Conservation (phyloP, 2,113 vertebrate species). For the Sylvicapra grimmia region DNA sequence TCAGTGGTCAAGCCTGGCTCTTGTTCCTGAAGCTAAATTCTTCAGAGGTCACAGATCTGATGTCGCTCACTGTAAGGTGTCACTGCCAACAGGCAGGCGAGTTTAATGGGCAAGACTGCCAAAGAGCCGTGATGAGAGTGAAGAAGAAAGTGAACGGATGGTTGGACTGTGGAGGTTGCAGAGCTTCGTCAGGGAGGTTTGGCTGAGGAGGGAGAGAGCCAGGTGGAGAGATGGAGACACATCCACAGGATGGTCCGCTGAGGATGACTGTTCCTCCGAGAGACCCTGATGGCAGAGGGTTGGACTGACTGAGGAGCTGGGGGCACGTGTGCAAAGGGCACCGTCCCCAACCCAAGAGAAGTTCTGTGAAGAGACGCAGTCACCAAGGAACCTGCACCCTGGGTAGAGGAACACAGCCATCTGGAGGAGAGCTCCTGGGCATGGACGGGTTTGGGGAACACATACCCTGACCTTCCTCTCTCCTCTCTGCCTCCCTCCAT, state of each 20-base stretch:
- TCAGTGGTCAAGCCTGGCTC: background rate
- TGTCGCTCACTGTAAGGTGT: fast-evolving
- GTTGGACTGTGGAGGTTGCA: too few species aligned
- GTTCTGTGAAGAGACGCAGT: background rate
- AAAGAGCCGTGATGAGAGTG: fast-evolving
- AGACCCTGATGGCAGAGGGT: background rate
- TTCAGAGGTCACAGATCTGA: background rate
- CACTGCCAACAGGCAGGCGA: background rate
- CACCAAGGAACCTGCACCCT: background rate
- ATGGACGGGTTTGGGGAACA: fast-evolving
- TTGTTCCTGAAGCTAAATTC: background rate
- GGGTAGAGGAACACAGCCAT: background rate
- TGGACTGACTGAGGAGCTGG: background rate
- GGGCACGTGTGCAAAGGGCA: background rate
- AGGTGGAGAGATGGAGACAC: background rate
- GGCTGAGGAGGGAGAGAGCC: background rate
- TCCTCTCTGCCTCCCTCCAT: background rate
- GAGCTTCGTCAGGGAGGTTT: too few species aligned
- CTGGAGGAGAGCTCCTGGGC: too few species aligned
- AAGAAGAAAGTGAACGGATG: background rate
- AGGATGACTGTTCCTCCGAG: background rate
- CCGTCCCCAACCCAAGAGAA: background rate
- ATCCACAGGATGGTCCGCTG: too few species aligned
- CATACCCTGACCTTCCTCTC: background rate
- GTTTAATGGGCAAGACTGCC: background rate